Percentiles rank a stretch among this genome's conserved stretches.
These are phyloP conservation scores for Gymnogyps californianus DNA, from an alignment of 2,113 vertebrate species.

Conservation along the genomic window DNA sequence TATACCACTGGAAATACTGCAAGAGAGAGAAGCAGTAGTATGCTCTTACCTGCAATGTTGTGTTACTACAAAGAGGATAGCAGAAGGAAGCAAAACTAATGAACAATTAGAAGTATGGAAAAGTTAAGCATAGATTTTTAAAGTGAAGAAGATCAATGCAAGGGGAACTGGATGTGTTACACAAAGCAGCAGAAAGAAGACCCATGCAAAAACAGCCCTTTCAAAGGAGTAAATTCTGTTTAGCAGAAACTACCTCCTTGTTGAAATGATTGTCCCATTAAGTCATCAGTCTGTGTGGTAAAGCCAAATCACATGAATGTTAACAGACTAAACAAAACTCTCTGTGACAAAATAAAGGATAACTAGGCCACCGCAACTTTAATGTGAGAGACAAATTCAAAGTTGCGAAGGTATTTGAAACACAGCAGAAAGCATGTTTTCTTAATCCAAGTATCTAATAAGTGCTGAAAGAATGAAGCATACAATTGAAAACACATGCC, in stretches of 20 bases:
- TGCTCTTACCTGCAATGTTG: not conserved
- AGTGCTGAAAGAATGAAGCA: not conserved
- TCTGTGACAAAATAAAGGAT: constrained; percentile 36
- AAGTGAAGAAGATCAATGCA: not conserved
- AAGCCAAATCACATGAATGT: constrained; percentile 36
- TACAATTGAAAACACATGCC: constrained; percentile 29
- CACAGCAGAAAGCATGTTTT: constrained; percentile 14
- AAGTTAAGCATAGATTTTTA: not conserved
- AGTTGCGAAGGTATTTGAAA: constrained; percentile 18
- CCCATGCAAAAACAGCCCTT: not conserved
- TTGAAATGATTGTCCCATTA: constrained; percentile 36
- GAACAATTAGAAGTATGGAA: not conserved
- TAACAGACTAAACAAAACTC: constrained; percentile 46
- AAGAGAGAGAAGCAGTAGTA: not conserved
- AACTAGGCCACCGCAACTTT: not conserved
- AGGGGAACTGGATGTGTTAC: not conserved
- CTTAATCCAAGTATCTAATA: constrained; percentile 39
- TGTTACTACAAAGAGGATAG: not conserved
- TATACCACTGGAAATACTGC: not conserved
- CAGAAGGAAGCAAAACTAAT: not conserved
- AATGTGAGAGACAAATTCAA: constrained; percentile 4
- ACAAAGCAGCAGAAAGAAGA: not conserved
- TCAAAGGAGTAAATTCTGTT: not conserved
- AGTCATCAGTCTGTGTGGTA: not conserved
- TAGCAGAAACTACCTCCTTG: not conserved